phyloP scores from a whole-genome alignment of 2,888 invertebrate species.

The Drosophila borealis region DNA sequence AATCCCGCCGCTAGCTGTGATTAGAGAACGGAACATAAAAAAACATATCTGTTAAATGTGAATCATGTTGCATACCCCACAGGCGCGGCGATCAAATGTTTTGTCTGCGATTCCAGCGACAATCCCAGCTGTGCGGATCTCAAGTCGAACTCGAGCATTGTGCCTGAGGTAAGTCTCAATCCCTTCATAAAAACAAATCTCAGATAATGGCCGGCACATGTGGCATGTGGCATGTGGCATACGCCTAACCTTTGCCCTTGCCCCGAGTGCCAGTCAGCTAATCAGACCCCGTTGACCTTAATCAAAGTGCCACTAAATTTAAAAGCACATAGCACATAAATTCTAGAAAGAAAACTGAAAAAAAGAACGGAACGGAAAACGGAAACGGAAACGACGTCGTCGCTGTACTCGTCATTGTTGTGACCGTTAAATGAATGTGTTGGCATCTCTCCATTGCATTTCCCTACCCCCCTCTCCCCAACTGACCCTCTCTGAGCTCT shows the following conservation, averaged over 20 bases:
- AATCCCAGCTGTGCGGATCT: constrained; percentile 86
- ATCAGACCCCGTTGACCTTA: constrained; percentile 58
- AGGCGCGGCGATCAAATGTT: constrained; percentile 86
- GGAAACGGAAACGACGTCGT: constrained; percentile 70
- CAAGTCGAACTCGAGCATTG: constrained; percentile 79
- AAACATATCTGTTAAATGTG: constrained; percentile 10
- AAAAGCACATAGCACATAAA: constrained; percentile 53
- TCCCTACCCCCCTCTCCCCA: background rate
- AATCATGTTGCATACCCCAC: constrained; percentile 42
- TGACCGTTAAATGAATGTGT: constrained; percentile 42
- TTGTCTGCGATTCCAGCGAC: constrained; percentile 86
- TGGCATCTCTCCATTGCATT: constrained; percentile 27
- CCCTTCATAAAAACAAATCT: background rate
- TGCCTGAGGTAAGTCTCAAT: constrained; percentile 79
- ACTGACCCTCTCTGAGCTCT: too few species aligned
- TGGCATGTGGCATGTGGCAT: constrained; percentile 6
- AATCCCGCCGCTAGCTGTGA: too few species aligned
- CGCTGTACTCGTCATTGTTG: constrained; percentile 35
- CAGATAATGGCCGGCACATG: too few species aligned
- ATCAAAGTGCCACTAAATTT: constrained; percentile 52
- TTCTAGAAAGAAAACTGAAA: constrained; percentile 11
- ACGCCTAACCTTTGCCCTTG: constrained; percentile 38
- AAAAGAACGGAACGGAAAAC: constrained; percentile 33
- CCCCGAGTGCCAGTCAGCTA: constrained; percentile 16
- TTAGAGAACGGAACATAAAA: too few species aligned